Percentiles rank a stretch among this genome's conserved stretches.
Conservation (phyloP, 1,140 invertebrate genomes). For the Eumeta japonica region DNA sequence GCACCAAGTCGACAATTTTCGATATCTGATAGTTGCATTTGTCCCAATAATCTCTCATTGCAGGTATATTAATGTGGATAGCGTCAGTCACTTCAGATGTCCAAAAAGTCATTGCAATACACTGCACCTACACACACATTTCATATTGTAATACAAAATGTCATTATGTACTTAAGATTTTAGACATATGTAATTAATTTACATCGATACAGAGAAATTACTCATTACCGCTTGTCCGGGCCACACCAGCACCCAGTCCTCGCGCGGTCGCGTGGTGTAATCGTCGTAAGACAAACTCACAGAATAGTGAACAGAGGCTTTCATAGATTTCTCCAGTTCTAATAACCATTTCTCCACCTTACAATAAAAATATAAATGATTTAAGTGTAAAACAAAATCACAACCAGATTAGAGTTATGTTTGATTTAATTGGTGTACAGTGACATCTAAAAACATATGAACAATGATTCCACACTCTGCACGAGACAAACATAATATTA, state of each 20-base stretch:
- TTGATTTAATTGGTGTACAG: no score
- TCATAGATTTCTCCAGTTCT: slow-evolving; percentile 89
- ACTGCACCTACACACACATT: slow-evolving; percentile 63
- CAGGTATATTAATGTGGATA: slow-evolving; percentile 60
- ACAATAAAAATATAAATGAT: not conserved
- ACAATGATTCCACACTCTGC: not conserved
- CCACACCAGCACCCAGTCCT: slow-evolving; percentile 85
- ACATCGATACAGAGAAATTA: not conserved
- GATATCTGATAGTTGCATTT: slow-evolving; percentile 69
- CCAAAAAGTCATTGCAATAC: slow-evolving; percentile 87
- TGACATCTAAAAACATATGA: not conserved
- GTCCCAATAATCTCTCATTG: slow-evolving; percentile 58
- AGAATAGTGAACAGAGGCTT: slow-evolving; percentile 78
- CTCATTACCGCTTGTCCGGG: slow-evolving; percentile 76
- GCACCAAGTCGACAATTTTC: slow-evolving; percentile 82
- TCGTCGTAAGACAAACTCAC: slow-evolving; percentile 64
- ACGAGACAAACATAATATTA: not conserved
- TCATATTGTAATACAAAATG: slow-evolving; percentile 1
- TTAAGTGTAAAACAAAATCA: no score
- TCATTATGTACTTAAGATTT: no score
- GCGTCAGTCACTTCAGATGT: slow-evolving; percentile 80
- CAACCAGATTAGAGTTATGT: no score
- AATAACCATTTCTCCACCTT: slow-evolving; percentile 92
- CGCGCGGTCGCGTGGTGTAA: slow-evolving; percentile 66
- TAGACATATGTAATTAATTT: no score